These are phyloP conservation scores for Sphecodes monilicornis DNA, from an alignment of 2,888 invertebrate genomes.

Conservation along the genomic window DNA sequence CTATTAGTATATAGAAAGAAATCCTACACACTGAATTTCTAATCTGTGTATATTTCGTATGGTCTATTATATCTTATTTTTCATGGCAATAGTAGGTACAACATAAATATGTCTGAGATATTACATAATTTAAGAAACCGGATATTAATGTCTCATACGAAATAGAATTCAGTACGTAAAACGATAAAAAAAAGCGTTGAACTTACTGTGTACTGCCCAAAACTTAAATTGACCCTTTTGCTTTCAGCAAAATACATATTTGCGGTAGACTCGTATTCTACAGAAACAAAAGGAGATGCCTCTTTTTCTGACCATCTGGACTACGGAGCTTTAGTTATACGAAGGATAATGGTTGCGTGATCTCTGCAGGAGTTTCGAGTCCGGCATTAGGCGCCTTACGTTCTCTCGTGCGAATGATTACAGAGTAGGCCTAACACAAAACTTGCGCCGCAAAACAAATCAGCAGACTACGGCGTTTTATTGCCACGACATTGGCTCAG, in stretches of 20 bases:
- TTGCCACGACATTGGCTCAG: conserved; percentile 23
- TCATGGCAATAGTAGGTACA: no score
- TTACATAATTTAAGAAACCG: no score
- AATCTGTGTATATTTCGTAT: no score
- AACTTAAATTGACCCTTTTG: no score
- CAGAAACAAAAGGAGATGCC: conserved; percentile 18
- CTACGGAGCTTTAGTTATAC: conserved; percentile 66
- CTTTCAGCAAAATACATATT: background rate
- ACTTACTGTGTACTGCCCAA: background rate
- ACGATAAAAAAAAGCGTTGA: background rate
- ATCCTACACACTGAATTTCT: no score
- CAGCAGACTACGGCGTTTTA: conserved; percentile 4
- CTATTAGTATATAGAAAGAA: no score
- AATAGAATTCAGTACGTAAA: background rate
- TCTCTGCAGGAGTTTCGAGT: conserved; percentile 51
- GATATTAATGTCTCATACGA: background rate
- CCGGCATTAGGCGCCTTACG: conserved; percentile 45
- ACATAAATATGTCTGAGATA: no score
- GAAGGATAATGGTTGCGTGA: conserved; percentile 73
- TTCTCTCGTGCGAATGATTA: conserved; percentile 73
- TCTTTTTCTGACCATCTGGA: conserved; percentile 69
- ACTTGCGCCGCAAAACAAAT: conserved; percentile 57
- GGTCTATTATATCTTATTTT: no score
- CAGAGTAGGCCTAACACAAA: conserved; percentile 56
- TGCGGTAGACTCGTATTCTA: conserved; percentile 19